These are phyloP conservation scores for Drosophila recens DNA, from an alignment of 2,888 invertebrate genomes.

Conservation along the genomic window DNA sequence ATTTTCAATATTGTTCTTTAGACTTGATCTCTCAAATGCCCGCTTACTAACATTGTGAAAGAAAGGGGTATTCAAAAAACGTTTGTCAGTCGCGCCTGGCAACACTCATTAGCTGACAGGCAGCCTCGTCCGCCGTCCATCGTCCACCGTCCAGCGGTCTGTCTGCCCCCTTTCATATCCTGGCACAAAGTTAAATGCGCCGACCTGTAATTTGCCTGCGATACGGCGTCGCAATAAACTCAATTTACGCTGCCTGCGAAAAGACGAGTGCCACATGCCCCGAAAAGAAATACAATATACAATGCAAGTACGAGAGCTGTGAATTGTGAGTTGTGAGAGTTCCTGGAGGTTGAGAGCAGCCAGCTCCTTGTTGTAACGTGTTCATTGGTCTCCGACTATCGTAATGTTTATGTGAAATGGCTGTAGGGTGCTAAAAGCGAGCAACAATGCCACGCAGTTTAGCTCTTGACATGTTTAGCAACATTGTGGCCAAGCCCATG, in stretches of 20 bases:
- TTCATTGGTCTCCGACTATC: constrained; percentile 61
- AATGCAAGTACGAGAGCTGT: constrained; percentile 14
- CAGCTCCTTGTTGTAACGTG: constrained; percentile 70
- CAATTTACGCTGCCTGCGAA: constrained; percentile 68
- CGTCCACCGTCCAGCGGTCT: constrained; percentile 14
- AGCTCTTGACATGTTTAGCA: constrained; percentile 74
- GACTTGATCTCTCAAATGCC: neutral
- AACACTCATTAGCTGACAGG: constrained; percentile 70
- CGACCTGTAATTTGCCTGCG: constrained; percentile 82
- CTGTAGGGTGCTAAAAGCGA: constrained; percentile 74
- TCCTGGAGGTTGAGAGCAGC: constrained; percentile 18
- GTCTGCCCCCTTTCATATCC: constrained; percentile 65
- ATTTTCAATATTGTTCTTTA: neutral
- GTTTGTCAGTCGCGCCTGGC: constrained; percentile 63
- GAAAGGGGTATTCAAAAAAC: constrained; percentile 34
- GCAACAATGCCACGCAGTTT: constrained; percentile 66
- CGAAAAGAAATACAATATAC: constrained; percentile 39
- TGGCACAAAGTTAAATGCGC: constrained; percentile 82
- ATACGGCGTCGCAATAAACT: constrained; percentile 80
- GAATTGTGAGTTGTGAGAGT: constrained; percentile 10
- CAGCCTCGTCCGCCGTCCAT: constrained; percentile 12
- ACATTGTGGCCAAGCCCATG: constrained; percentile 64
- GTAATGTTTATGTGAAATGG: constrained; percentile 73
- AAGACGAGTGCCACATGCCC: constrained; percentile 70
- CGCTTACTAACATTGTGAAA: neutral